Base-by-base conservation (phyloP, 2,113 vertebrate species). In the Carlito syrichta region DNA sequence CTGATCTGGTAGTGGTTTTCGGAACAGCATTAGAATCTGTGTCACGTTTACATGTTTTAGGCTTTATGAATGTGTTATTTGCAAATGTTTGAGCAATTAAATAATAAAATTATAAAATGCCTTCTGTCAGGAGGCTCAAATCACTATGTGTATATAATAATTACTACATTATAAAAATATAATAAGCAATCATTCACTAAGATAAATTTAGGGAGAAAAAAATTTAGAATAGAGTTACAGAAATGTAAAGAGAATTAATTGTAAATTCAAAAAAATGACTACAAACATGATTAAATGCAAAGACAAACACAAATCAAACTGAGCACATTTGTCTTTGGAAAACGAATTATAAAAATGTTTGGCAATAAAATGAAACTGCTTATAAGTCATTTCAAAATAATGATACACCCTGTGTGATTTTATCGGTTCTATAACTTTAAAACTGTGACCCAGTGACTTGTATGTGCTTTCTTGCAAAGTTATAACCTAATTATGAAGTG, bases 341-440 rank as follows among this genome's bases (percentile, higher is more conserved):
- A 96, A 92, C 52, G 60, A 97, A 96, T 94, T 93, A 90, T 92
- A 86, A 95, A 96, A 96, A 69, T 88, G 27, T 96, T 96, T 92
- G 74, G 71, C 35, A 96, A 81, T 96, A 92, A 96, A 97, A 93
- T 96, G 32, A 96, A 96, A 95, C 48, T 94, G 38, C 58, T 96
- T 95, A 40, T 96, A 98, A 95, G 69, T 96, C 63, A 96, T 97
- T 96, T 95, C 52, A 96, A 96, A 96, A 94, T 97, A 97, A 96
- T 94, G 79, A 82, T 91, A 62, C 3, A 93, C 88, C 73, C 90
- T 93, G 77, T 45, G 77, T 94, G 35, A 78, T 92, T 96, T 97
- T 94, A 95, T 89, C 83, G 58, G 20, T 93, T 94, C 91, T 96
- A 48, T 94, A 93, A 94, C 71, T 95, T 96, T 96, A 84, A 95